These are phyloP conservation scores for Porites cylindrica DNA, from an alignment of 92 coral and sea anemone species.

Conservation along the genomic window DNA sequence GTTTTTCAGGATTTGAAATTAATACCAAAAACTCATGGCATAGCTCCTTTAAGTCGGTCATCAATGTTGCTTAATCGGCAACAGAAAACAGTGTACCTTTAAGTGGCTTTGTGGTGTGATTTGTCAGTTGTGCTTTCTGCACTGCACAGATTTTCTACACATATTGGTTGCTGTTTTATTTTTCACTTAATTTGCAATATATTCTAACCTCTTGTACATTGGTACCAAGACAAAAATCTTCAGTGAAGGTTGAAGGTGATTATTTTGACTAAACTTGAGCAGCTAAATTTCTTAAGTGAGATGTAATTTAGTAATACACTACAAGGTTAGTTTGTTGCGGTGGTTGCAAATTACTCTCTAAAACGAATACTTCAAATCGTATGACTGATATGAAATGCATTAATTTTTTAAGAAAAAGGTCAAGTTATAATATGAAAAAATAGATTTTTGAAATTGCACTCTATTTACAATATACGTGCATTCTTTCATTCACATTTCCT, in stretches of 20 bases:
- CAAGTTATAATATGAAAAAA: background rate
- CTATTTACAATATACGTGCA: background rate
- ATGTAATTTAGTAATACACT: too few relatives aligned
- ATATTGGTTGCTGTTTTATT: background rate
- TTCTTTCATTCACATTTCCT: background rate
- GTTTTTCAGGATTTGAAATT: too few relatives aligned
- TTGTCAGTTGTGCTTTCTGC: background rate
- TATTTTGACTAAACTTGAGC: too few relatives aligned
- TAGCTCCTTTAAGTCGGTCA: too few relatives aligned
- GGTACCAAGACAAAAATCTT: too few relatives aligned
- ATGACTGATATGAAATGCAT: background rate
- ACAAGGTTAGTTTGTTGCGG: background rate
- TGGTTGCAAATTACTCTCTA: background rate
- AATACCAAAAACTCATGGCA: too few relatives aligned
- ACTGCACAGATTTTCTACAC: background rate
- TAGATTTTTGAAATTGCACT: background rate
- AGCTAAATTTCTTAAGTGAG: too few relatives aligned
- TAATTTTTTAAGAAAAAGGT: background rate
- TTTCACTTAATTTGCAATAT: background rate
- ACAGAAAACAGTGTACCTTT: too few relatives aligned
- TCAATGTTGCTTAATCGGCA: too few relatives aligned
- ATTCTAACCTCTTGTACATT: background rate
- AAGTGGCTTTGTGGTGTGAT: background rate
- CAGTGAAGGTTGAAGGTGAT: too few relatives aligned
- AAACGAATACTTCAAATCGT: background rate